Evolutionary conservation across 2,888 invertebrate genomes (phyloP), one percentile per base, ranked within the genome.

Genomic region (Salticus scenicus): DNA sequence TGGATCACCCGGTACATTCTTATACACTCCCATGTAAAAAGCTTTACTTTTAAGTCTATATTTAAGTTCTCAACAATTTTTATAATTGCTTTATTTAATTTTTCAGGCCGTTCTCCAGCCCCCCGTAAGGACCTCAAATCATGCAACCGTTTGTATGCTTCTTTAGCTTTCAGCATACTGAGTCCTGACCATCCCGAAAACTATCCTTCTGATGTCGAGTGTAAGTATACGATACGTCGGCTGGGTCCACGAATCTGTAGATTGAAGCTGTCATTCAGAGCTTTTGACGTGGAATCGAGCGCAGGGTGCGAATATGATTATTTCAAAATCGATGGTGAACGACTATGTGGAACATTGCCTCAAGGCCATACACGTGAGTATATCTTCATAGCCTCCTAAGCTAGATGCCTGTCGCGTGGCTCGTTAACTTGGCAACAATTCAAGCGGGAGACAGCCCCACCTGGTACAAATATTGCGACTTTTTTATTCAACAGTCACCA

Each of bases 271-370:
- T 87, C 88, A 2, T 89, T 89, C 70, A 57, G 84, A 0, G 80
- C 82, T 10, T 89, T 89, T 63, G 89, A 89, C 72, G 57, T 89
- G 0, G 89, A 89, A 73, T 83, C 87, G 7, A 85, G 87, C 5
- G 86, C 76, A 2, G 75, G 84, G 1, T 89, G 88, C 67, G 86
- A 84, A 31, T 87, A 82, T 67, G 89, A 89, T 67, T 89, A 87
- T 63, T 72, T 89, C 0, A 88, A 89, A 30, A 73, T 89, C 5
- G 84, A 88, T 14, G 89, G 88, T 1, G 78, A 88, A 63, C 89
- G 87, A 67, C 31, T 89, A 0, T 89, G 89, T 72, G 89, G 89
- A 8, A 83, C 84, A 0, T 37, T 89, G 64, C 88, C 88, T 1
- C 78, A 70, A 28, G 77, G 74, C 57, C 88, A 88, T n/a, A 80